Evolutionary conservation across 2,797 vertebrate species (phyloP).

Genomic region (Thalassophryne amazonica): DNA sequence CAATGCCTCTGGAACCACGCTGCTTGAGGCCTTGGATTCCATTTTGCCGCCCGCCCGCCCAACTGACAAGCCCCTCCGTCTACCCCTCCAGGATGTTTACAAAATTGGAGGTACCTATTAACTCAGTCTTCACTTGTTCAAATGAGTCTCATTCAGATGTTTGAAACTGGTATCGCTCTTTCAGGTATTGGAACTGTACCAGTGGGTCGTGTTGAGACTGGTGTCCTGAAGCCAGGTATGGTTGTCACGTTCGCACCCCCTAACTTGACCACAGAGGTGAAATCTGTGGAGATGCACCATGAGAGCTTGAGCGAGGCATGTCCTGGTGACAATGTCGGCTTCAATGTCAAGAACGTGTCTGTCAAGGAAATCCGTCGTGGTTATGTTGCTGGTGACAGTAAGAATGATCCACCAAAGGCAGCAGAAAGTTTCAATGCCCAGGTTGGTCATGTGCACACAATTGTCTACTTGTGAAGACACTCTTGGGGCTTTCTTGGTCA

Average conservation of each 20-base stretch:
- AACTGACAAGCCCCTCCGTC: slow-evolving; percentile 91
- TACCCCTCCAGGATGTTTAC: slow-evolving; percentile 96
- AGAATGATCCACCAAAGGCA: slow-evolving; percentile 76
- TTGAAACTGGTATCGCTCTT: too few species aligned
- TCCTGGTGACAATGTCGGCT: slow-evolving; percentile 82
- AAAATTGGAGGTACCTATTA: slow-evolving; percentile 88
- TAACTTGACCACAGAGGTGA: slow-evolving; percentile 80
- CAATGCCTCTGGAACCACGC: slow-evolving; percentile 83
- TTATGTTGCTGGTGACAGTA: slow-evolving; percentile 81
- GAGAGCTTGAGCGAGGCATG: slow-evolving; percentile 75
- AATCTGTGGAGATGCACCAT: slow-evolving; percentile 85
- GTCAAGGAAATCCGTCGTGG: slow-evolving; percentile 82
- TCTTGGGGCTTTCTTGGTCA: too few species aligned
- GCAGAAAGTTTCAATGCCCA: slow-evolving; percentile 76
- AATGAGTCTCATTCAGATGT: too few species aligned
- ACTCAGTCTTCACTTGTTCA: too few species aligned
- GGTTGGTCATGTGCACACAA: slow-evolving; percentile 42
- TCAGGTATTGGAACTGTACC: slow-evolving; percentile 82
- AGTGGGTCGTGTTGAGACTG: slow-evolving; percentile 80
- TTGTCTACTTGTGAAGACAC: too few species aligned
- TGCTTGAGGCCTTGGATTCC: slow-evolving; percentile 91
- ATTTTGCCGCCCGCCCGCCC: slow-evolving; percentile 91
- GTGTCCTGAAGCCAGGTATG: slow-evolving; percentile 78
- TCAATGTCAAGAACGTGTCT: slow-evolving; percentile 85
- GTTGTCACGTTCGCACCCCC: slow-evolving; percentile 79